Percentiles rank a stretch among this genome's conserved stretches.
These are phyloP conservation scores for Parauchenoglanis punctatus DNA, from an alignment of 2,797 vertebrate genomes.

Conservation along the genomic window DNA sequence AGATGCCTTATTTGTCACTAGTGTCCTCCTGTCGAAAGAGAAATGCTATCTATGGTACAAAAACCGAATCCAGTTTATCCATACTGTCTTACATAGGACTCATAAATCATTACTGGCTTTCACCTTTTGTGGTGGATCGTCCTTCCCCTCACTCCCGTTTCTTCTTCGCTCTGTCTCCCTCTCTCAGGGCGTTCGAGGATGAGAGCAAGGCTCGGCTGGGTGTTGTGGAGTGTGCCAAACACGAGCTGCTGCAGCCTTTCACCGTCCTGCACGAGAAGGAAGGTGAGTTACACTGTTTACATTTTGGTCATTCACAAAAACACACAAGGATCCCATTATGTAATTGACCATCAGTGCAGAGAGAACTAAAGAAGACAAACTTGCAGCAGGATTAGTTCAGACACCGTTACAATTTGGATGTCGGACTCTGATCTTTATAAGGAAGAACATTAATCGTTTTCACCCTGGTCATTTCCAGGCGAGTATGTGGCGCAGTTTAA, in stretches of 20 bases:
- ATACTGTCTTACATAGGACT: neutral
- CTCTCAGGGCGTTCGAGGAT: conserved; percentile 89
- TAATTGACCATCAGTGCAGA: neutral
- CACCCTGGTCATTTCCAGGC: conserved; percentile 68
- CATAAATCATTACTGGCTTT: conserved; percentile 18
- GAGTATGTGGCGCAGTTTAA: conserved; percentile 97
- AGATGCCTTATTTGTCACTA: neutral
- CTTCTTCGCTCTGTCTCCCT: neutral
- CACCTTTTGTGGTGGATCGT: conserved; percentile 1
- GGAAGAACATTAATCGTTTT: neutral
- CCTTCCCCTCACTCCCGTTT: neutral
- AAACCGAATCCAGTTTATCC: neutral
- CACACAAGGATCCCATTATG: neutral
- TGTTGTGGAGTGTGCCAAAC: conserved; percentile 95
- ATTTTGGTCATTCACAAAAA: neutral
- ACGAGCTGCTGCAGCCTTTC: conserved; percentile 95
- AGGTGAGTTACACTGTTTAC: conserved; percentile 72
- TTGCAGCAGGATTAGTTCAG: neutral
- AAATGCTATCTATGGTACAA: conserved; percentile 1
- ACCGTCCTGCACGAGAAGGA: conserved; percentile 96
- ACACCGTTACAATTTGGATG: neutral
- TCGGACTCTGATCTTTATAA: neutral
- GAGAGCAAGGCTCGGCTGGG: conserved; percentile 95
- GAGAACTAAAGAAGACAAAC: neutral
- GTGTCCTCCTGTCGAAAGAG: neutral